Evolutionary conservation across 2,113 vertebrate species (phyloP).

Genomic region (Silurus glanis): DNA sequence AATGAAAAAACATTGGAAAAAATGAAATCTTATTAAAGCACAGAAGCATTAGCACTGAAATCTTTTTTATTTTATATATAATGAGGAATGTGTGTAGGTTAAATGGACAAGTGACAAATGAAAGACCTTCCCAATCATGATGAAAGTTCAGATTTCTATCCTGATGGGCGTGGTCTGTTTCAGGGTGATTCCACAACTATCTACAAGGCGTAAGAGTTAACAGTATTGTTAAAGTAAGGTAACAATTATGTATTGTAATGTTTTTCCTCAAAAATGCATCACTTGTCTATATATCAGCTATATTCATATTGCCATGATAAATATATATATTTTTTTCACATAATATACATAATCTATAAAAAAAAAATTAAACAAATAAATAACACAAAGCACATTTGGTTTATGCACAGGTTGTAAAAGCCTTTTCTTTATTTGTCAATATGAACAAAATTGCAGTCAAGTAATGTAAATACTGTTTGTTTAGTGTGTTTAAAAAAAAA

Average conservation of each 20-base stretch:
- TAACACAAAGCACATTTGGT: constrained; percentile 52
- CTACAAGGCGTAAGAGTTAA: neutral
- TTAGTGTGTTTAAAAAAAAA: constrained; percentile 7
- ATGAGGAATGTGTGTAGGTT: neutral
- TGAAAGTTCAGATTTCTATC: neutral
- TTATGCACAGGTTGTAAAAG: constrained; percentile 48
- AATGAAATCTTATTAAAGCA: constrained; percentile 16
- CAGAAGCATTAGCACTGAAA: neutral
- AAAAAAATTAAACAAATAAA: neutral
- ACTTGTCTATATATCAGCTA: neutral
- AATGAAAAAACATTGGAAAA: neutral
- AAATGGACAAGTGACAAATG: neutral
- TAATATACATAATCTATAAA: constrained; percentile 46
- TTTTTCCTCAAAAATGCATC: neutral
- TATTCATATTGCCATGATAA: neutral
- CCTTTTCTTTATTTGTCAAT: constrained; percentile 68
- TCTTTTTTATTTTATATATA: neutral
- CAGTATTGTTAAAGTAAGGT: neutral
- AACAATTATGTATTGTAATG: neutral
- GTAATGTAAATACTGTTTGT: constrained; percentile 60
- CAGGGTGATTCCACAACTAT: neutral
- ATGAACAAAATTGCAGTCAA: constrained; percentile 37
- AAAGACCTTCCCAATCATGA: neutral
- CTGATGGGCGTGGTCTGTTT: neutral
- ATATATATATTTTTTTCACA: constrained; percentile 43